Percentiles rank a stretch among this genome's conserved stretches.
Evolutionary conservation across 2,888 invertebrate genomes (phyloP).

Genomic region (Andrena hattorfiana): DNA sequence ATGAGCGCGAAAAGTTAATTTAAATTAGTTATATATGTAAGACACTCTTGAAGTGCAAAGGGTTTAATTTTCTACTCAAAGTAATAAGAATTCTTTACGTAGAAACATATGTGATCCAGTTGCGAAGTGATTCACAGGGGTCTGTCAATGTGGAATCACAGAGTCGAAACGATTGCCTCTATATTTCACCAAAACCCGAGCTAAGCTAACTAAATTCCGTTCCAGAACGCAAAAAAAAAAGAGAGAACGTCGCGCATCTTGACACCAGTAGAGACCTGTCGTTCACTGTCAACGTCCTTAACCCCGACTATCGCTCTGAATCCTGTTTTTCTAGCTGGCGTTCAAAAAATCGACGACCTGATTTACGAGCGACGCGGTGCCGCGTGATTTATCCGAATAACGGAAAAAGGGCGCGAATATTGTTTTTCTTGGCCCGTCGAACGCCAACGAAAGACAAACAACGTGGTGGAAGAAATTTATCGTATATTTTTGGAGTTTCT

Average conservation of each 20-base stretch:
- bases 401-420: conserved; percentile 3
- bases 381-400: conserved; percentile 31
- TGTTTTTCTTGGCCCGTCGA: conserved; percentile 17
- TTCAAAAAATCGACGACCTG: conserved; percentile 30
- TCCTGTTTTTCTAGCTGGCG: conserved; percentile 28
- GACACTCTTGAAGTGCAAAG: no score
- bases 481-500: no score
- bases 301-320: conserved; percentile 3
- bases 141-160: background rate
- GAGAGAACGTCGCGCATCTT: background rate
- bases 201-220: conserved; percentile 2
- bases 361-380: conserved; percentile 9
- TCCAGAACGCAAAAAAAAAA: background rate
- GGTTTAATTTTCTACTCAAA: no score
- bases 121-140: background rate
- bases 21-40: no score
- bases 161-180: conserved; percentile 1
- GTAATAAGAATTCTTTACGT: background rate
- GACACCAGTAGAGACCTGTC: conserved; percentile 7
- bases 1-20: no score
- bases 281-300: conserved; percentile 20
- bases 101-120: background rate
- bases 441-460: background rate
- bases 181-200: background rate
- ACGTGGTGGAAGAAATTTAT: no score